These are phyloP conservation scores for Mirounga angustirostris DNA, from an alignment of 2,113 vertebrate species.

Conservation along the genomic window DNA sequence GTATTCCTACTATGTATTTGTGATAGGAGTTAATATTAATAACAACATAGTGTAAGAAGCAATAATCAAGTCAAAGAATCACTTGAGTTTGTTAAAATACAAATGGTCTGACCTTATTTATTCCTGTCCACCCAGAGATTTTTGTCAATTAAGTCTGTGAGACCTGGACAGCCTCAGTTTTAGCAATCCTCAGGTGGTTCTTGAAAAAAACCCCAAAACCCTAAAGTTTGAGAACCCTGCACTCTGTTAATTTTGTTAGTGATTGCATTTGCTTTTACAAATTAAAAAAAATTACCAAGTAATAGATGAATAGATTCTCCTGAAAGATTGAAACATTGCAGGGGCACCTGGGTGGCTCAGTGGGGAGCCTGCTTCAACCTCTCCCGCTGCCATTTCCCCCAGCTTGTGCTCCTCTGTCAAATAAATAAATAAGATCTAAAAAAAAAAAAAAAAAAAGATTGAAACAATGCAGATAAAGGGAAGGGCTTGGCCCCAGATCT, in stretches of 20 bases:
- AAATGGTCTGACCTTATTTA: neutral
- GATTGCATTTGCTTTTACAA: slow-evolving; percentile 27
- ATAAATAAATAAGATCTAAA: neutral
- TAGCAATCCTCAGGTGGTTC: neutral
- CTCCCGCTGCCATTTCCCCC: no score
- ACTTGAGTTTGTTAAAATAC: neutral
- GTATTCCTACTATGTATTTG: neutral
- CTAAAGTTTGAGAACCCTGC: neutral
- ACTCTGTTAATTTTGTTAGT: neutral
- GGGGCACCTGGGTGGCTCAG: neutral
- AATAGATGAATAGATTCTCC: neutral
- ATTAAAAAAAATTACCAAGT: slow-evolving; percentile 7
- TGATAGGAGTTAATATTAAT: neutral
- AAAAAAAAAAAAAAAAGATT: neutral
- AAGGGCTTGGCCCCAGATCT: neutral
- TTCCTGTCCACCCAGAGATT: neutral
- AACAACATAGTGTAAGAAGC: neutral
- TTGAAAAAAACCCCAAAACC: neutral
- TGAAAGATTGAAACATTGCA: neutral
- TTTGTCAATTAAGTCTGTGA: neutral
- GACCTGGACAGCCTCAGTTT: neutral
- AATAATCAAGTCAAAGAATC: neutral
- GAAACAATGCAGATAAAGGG: neutral
- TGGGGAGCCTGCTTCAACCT: no score
- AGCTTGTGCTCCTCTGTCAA: neutral